Evolutionary conservation across 2,797 vertebrate species (phyloP).

Genomic region (Karalla daura): DNA sequence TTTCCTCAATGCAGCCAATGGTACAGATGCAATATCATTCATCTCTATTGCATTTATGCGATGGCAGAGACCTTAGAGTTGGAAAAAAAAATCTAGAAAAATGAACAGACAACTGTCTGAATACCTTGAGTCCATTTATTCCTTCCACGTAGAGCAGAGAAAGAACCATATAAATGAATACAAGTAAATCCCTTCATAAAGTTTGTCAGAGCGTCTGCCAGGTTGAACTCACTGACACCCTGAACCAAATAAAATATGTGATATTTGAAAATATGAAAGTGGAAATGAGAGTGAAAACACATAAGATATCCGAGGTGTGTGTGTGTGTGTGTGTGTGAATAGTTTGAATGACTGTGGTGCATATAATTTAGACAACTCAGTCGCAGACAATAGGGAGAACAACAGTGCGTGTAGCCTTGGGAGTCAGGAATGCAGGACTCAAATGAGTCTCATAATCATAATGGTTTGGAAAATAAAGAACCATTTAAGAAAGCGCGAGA

Average conservation of each 20-base stretch:
- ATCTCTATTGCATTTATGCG: neutral
- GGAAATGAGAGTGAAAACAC: neutral
- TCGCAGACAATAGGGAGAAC: constrained; percentile 26
- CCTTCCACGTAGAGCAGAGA: neutral
- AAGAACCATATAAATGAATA: neutral
- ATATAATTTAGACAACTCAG: constrained; percentile 43
- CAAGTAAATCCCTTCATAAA: neutral
- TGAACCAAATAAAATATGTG: neutral
- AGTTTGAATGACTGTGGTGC: constrained; percentile 29
- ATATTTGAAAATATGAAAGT: neutral
- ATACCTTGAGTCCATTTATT: neutral
- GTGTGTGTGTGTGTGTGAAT: constrained; percentile 22
- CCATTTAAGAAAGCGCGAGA: neutral
- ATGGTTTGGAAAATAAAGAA: neutral
- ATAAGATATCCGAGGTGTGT: constrained; percentile 28
- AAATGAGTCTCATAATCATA: constrained; percentile 20
- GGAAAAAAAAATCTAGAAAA: neutral
- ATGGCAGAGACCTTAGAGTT: constrained; percentile 1
- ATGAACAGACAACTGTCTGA: neutral
- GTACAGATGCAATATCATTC: neutral
- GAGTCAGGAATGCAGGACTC: constrained; percentile 32
- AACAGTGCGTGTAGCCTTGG: constrained; percentile 3
- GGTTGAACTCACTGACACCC: neutral
- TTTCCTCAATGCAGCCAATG: neutral
- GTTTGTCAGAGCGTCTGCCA: neutral